Percentiles rank a stretch among this genome's conserved stretches.
These are phyloP conservation scores for Rhorus exstirpatorius DNA, from an alignment of 2,888 invertebrate species.

Conservation along the genomic window DNA sequence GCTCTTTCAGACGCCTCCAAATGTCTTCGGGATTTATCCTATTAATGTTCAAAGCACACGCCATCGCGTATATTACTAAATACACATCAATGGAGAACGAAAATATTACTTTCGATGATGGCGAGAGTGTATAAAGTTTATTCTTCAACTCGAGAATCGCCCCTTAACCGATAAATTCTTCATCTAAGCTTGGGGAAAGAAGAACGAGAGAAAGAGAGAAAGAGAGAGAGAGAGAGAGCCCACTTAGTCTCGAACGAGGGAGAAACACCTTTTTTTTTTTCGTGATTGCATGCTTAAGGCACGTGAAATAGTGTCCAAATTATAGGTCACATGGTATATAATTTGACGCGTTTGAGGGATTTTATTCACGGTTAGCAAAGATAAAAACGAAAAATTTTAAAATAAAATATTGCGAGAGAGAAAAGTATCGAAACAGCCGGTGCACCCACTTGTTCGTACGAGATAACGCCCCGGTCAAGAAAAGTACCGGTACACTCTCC, in stretches of 20 bases:
- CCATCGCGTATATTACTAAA: neutral
- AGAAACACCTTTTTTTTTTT: slow-evolving; percentile 80
- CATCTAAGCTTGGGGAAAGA: slow-evolving; percentile 77
- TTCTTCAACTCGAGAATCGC: slow-evolving; percentile 70
- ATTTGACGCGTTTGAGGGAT: slow-evolving; percentile 77
- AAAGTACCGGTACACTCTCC: slow-evolving; percentile 20
- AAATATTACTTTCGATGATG: slow-evolving; percentile 40
- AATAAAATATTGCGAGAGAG: slow-evolving; percentile 29
- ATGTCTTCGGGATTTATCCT: neutral
- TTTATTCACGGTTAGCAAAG: slow-evolving; percentile 40
- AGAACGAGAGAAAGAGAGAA: neutral
- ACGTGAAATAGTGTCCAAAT: slow-evolving; percentile 84
- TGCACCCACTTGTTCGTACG: slow-evolving; percentile 62
- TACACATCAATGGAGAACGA: slow-evolving; percentile 19
- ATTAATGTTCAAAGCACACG: neutral
- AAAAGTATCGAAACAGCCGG: slow-evolving; percentile 61
- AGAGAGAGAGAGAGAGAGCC: slow-evolving; percentile 34
- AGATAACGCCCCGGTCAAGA: slow-evolving; percentile 57
- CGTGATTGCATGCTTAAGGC: slow-evolving; percentile 83
- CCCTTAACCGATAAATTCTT: slow-evolving; percentile 81
- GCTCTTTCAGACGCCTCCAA: no score
- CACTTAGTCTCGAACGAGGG: slow-evolving; percentile 65
- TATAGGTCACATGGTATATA: slow-evolving; percentile 81
- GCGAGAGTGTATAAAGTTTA: slow-evolving; percentile 28
- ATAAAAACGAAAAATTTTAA: slow-evolving; percentile 31